Percentiles rank a stretch among this genome's conserved stretches.
These are phyloP conservation scores for Hormiphora californensis DNA, from an alignment of 37 sponge, comb jelly and placozoan species.

Conservation along the genomic window DNA sequence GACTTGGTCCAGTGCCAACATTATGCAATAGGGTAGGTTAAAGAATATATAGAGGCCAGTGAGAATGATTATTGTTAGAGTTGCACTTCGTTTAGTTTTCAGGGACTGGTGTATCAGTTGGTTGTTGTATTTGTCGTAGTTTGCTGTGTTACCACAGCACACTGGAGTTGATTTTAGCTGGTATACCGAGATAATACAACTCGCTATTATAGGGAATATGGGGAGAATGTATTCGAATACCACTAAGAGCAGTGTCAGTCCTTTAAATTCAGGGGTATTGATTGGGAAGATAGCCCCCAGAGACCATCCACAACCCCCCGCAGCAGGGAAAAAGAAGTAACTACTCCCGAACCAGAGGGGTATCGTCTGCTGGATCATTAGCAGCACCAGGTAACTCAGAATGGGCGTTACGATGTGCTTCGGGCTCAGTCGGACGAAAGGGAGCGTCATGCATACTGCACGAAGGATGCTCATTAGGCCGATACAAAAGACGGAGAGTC, in stretches of 20 bases:
- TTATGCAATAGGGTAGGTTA: constrained; percentile 39
- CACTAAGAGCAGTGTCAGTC: not conserved
- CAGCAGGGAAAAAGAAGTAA: not conserved
- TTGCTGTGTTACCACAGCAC: not conserved
- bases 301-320: not conserved
- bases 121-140: not conserved
- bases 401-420: not conserved
- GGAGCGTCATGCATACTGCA: not conserved
- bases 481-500: constrained; percentile 9
- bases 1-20: not conserved
- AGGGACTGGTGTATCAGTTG: not conserved
- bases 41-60: constrained; percentile 30
- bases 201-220: constrained; percentile 28
- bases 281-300: not conserved
- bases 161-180: not conserved
- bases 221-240: not conserved
- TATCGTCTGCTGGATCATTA: constrained; percentile 10
- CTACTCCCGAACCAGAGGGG: constrained; percentile 30
- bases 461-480: constrained; percentile 42
- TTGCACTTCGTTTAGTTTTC: not conserved
- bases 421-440: not conserved
- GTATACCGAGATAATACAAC: not conserved
- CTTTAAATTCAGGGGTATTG: not conserved
- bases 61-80: constrained; percentile 20
- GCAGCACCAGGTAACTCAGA: not conserved